Evolutionary conservation across 35 echinoderm and acorn worm species (phyloP).

Genomic region (Ptychodera flava): DNA sequence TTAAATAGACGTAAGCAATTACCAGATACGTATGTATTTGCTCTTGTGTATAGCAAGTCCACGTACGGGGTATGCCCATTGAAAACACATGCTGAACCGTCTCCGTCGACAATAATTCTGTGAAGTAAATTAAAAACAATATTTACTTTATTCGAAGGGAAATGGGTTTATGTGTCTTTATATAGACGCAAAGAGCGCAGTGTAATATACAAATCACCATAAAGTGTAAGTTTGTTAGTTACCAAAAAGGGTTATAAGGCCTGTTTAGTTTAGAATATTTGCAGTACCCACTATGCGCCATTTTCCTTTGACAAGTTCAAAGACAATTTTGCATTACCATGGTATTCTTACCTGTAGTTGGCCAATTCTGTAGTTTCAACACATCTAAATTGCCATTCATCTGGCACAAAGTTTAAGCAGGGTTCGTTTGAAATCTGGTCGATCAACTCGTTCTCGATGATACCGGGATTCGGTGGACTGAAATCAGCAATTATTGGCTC

Average conservation of each 20-base stretch:
- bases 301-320: too few species aligned
- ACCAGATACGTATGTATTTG: constrained; percentile 35
- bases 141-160: too few species aligned
- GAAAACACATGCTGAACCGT: constrained; percentile 34
- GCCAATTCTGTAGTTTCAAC: constrained; percentile 10
- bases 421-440: constrained; percentile 13
- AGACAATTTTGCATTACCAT: neutral
- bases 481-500: constrained; percentile 23
- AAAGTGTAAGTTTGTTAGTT: too few species aligned
- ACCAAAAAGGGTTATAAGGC: too few species aligned
- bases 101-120: constrained; percentile 28
- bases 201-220: too few species aligned
- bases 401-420: constrained; percentile 8
- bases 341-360: constrained; percentile 17
- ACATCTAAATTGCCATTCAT: constrained; percentile 25
- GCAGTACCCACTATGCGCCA: too few species aligned
- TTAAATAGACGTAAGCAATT: too few species aligned
- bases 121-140: neutral
- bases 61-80: constrained; percentile 29
- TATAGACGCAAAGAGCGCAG: too few species aligned
- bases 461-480: constrained; percentile 28
- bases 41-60: constrained; percentile 26
- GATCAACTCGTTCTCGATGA: neutral
- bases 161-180: too few species aligned
- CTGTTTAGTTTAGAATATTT: too few species aligned